A percentile compares a stretch with the other conserved stretches of the same genome.
These are phyloP conservation scores for Cremastinae sp. DNA, from an alignment of 2,888 invertebrate genomes.

Conservation along the genomic window DNA sequence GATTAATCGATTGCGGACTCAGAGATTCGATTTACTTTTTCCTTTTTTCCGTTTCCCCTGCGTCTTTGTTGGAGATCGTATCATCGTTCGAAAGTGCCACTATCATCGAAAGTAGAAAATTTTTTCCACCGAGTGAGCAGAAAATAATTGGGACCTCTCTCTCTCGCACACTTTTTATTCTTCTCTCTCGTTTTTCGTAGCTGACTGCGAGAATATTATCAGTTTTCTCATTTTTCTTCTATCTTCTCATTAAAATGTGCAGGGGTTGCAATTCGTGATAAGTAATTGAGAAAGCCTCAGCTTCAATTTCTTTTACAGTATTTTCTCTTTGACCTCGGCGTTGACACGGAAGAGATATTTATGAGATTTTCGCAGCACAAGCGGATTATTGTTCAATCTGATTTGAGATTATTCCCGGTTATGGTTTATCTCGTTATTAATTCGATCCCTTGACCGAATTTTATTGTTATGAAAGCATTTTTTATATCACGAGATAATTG, in stretches of 20 bases:
- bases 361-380: slow-evolving; percentile 8
- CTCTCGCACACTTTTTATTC: not conserved
- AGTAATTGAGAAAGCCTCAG: slow-evolving; percentile 23
- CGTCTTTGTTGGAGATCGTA: not conserved
- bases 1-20: slow-evolving; percentile 22
- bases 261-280: slow-evolving; percentile 40
- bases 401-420: slow-evolving; percentile 1
- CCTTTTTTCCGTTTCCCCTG: slow-evolving; percentile 7
- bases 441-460: too few species aligned
- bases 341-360: not conserved
- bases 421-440: too few species aligned
- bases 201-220: not conserved
- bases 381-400: slow-evolving; percentile 27
- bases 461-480: too few species aligned
- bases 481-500: too few species aligned
- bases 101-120: slow-evolving; percentile 35
- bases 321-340: too few species aligned
- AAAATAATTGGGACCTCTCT: slow-evolving; percentile 40
- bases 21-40: not conserved
- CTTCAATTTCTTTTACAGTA: too few species aligned
- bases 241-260: slow-evolving; percentile 30
- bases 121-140: slow-evolving; percentile 34
- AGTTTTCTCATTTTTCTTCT: not conserved
- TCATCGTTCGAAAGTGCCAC: slow-evolving; percentile 33
- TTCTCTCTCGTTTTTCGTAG: not conserved